Evolutionary conservation across 2,113 vertebrate species (phyloP).

Genomic region (Pelecanoides urinatrix): DNA sequence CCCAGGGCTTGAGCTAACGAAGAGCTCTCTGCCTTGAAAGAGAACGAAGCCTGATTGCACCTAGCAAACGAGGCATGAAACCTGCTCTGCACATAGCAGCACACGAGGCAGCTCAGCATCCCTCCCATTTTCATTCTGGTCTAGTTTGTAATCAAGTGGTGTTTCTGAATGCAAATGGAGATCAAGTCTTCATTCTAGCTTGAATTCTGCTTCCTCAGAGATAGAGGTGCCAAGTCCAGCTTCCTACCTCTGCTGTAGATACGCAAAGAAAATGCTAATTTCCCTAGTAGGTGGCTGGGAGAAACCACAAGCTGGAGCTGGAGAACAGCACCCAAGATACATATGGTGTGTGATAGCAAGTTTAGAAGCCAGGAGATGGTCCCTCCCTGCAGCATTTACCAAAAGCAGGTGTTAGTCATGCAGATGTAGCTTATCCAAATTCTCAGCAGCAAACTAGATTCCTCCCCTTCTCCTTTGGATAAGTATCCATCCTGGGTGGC

Average conservation of each 20-base stretch:
- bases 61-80: background rate
- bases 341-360: background rate
- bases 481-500: background rate
- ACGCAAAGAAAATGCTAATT: background rate
- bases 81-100: background rate
- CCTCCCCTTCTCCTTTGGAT: background rate
- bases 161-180: slow-evolving; percentile 2
- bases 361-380: background rate
- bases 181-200: background rate
- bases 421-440: background rate
- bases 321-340: background rate
- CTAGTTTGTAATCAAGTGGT: background rate
- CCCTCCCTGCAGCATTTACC: background rate
- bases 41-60: background rate
- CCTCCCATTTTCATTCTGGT: background rate
- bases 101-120: background rate
- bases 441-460: background rate
- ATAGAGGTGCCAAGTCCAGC: background rate
- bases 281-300: background rate
- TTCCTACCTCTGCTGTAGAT: background rate
- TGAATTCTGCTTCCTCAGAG: background rate
- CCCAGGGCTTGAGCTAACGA: background rate
- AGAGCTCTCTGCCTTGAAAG: background rate
- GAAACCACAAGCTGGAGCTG: background rate
- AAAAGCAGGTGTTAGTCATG: background rate